Evolutionary conservation across 2,888 invertebrate species (phyloP).

Genomic region (Microplitis manilae): DNA sequence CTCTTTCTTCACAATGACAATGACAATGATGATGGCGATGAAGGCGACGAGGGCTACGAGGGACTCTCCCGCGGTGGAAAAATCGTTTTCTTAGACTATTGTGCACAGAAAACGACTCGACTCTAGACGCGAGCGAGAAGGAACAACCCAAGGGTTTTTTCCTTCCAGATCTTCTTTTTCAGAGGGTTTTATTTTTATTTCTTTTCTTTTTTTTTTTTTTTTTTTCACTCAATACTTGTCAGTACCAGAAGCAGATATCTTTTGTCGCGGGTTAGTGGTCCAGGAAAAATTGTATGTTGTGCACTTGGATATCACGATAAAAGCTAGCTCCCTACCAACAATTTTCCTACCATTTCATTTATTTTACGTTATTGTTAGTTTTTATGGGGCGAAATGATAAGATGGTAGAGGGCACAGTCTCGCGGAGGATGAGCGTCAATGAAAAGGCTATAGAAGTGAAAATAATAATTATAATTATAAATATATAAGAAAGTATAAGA

Average conservation of each 20-base stretch:
- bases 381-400: neutral
- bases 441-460: neutral
- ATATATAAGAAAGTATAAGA: neutral
- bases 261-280: slow-evolving; percentile 67
- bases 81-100: slow-evolving; percentile 58
- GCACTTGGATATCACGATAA: slow-evolving; percentile 64
- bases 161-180: slow-evolving; percentile 40
- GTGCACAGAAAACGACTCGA: slow-evolving; percentile 29
- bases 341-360: neutral
- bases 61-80: slow-evolving; percentile 61
- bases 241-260: slow-evolving; percentile 59
- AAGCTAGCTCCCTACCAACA: slow-evolving; percentile 53
- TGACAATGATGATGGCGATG: neutral
- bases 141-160: slow-evolving; percentile 39
- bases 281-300: slow-evolving; percentile 68
- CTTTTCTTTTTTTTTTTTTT: neutral
- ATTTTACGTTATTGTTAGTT: neutral
- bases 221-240: slow-evolving; percentile 49
- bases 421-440: too few species aligned
- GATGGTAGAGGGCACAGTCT: neutral
- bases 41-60: slow-evolving; percentile 2
- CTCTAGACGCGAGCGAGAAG: slow-evolving; percentile 34
- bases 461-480: neutral
- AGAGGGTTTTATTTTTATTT: slow-evolving; percentile 42
- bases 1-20: neutral